Evolutionary conservation across 2,113 vertebrate species (phyloP).

Genomic region (Aramus guarauna): DNA sequence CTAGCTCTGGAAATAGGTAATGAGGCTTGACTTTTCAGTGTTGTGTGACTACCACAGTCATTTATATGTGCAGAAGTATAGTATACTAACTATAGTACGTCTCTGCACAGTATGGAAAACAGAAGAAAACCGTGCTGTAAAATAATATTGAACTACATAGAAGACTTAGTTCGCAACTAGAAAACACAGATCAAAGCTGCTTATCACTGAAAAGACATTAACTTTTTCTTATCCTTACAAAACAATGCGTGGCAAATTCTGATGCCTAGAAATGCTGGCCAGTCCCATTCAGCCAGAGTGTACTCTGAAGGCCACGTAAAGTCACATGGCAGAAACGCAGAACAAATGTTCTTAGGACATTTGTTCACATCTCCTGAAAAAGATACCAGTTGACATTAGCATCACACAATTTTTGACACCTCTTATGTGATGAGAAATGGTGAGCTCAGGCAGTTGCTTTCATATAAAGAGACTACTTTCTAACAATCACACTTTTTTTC

Average conservation of each 20-base stretch:
- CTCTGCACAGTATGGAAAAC: background rate
- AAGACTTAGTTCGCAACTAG: background rate
- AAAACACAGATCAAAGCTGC: background rate
- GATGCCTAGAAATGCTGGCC: background rate
- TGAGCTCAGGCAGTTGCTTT: background rate
- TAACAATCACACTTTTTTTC: background rate
- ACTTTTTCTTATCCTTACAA: background rate
- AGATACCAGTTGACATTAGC: background rate
- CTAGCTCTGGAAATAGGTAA: background rate
- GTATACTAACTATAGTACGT: background rate
- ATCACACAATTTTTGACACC: background rate
- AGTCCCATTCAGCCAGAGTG: background rate
- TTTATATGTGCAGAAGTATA: background rate
- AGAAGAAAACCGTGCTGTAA: background rate
- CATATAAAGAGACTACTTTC: background rate
- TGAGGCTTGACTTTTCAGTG: background rate
- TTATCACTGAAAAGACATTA: background rate
- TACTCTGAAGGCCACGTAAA: background rate
- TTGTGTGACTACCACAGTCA: background rate
- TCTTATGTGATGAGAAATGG: background rate
- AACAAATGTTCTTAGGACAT: background rate
- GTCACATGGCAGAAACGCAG: fast-evolving
- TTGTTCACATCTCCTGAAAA: background rate
- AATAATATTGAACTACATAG: fast-evolving
- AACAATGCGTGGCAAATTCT: background rate